phyloP scores from a whole-genome alignment of 1,140 invertebrate genomes.

The Drosophila saltans region DNA sequence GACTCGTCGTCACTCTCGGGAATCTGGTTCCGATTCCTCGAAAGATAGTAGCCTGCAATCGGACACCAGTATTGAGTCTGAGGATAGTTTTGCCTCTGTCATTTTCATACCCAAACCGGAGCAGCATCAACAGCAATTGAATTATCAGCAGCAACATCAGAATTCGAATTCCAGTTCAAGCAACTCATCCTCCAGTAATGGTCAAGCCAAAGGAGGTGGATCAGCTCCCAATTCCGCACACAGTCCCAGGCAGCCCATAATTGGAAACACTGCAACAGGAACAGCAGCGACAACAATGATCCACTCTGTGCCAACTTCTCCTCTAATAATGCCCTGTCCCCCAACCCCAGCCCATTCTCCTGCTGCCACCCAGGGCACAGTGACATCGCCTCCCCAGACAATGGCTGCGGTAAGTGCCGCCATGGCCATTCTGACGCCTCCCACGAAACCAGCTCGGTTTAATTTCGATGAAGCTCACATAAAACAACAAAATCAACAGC shows the following conservation, averaged over 20 bases:
- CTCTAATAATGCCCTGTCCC: conserved; percentile 85
- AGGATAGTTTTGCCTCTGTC: conserved; percentile 95
- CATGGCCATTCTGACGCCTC: conserved; percentile 77
- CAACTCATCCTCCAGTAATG: conserved; percentile 80
- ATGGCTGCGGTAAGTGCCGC: conserved; percentile 67
- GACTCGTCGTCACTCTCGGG: conserved; percentile 86
- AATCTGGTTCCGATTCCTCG: conserved; percentile 95
- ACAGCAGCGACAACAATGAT: conserved; percentile 48
- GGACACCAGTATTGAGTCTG: conserved; percentile 95
- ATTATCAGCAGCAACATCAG: conserved; percentile 77
- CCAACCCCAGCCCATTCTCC: conserved; percentile 83
- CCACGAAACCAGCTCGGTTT: conserved; percentile 57
- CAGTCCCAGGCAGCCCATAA: conserved; percentile 13
- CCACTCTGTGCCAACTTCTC: conserved; percentile 89
- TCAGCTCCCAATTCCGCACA: neutral
- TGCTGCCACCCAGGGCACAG: conserved; percentile 65
- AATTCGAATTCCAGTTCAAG: conserved; percentile 84
- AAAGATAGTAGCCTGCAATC: conserved; percentile 96
- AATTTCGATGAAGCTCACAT: conserved; percentile 80
- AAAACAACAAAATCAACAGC: conserved; percentile 63
- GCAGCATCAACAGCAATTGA: conserved; percentile 73
- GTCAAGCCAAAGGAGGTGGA: conserved; percentile 32
- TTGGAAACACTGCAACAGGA: conserved; percentile 13
- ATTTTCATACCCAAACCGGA: conserved; percentile 92
- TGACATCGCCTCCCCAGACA: conserved; percentile 70